Evolutionary conservation across 2,888 invertebrate species (phyloP), one percentile per base, ranked within the genome.

Genomic region (Melanostoma mellinum): DNA sequence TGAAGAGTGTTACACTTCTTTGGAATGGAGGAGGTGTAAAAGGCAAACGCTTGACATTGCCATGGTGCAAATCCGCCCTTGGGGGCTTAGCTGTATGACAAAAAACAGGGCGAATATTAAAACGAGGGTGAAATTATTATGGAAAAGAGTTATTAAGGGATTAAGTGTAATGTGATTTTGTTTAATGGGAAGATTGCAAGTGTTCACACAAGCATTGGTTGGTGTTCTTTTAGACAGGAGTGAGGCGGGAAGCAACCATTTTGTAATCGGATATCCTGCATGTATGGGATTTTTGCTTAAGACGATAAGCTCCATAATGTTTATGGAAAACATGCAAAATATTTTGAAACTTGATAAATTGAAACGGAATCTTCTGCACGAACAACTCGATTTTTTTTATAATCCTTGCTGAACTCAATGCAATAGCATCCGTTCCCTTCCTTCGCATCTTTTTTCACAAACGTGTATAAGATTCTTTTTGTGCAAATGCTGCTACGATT

Each of bases 131-230:
- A 84, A 84, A 84, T 85, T 85, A 85, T 63, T 63, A 38, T 84
- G 85, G 84, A 84, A 85, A 84, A 79, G 85, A 85, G 84, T 85
- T 85, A 84, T 85, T 85, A 85, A 84, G 65, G 84, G 85, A 85
- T 85, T 85, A 85, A 74, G 69, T 75, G 84, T 79, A 85, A 85
- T 85, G 85, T 85, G 85, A 85, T 85, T 85, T 85, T 79, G 75
- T 61, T 73, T 82, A 77, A 82, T 85, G 78, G 75, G 78, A 82
- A 85, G 72, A 68, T 65, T 82, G 78, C 85, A 85, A 76, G 85
- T 82, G 85, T 85, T 78, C 77, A 35, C 33, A 32, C 38, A 67
- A 60, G 8, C 60, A 61, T 55, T 53, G 63, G 63, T 60, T 60
- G 61, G 58, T 67, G 36, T 60, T 44, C 32, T 1, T 68, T 73